These are phyloP conservation scores for Mormyrops attenuatus DNA, from an alignment of 2,797 vertebrate species.

Conservation along the genomic window DNA sequence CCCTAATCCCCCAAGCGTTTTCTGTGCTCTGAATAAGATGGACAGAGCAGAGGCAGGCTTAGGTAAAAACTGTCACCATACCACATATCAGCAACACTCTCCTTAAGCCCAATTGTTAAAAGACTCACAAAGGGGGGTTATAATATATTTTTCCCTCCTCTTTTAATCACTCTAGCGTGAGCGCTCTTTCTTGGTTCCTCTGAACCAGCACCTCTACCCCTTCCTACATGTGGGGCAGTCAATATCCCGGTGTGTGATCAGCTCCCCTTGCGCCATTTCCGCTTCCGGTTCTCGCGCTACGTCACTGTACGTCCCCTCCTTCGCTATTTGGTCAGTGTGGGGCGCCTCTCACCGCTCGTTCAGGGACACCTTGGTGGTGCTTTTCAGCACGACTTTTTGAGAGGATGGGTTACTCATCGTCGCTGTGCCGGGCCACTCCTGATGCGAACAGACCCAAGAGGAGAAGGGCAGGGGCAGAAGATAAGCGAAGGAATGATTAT, in stretches of 20 bases:
- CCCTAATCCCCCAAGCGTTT: constrained; percentile 21
- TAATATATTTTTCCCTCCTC: neutral
- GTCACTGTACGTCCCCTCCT: constrained; percentile 41
- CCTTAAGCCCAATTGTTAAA: constrained; percentile 41
- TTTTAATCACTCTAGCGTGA: neutral
- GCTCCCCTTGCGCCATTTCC: constrained; percentile 50
- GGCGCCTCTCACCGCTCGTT: constrained; percentile 97
- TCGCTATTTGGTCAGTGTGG: constrained; percentile 53
- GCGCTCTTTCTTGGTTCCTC: neutral
- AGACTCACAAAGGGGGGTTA: constrained; percentile 46
- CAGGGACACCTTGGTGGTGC: constrained; percentile 99
- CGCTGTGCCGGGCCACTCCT: constrained; percentile 44
- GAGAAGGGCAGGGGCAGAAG: neutral
- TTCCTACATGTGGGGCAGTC: neutral
- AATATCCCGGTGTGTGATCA: constrained; percentile 48
- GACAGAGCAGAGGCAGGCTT: constrained; percentile 1
- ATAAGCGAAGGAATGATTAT: neutral
- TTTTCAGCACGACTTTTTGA: constrained; percentile 98
- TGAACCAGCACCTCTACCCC: neutral
- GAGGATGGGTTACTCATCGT: constrained; percentile 87
- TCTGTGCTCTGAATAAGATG: constrained; percentile 25
- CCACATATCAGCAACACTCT: constrained; percentile 27
- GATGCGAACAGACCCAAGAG: neutral
- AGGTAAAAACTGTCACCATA: constrained; percentile 31
- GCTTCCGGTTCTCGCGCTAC: constrained; percentile 51